These are phyloP conservation scores for Ariolimax columbianus DNA, from an alignment of 2,888 invertebrate genomes.

Conservation along the genomic window DNA sequence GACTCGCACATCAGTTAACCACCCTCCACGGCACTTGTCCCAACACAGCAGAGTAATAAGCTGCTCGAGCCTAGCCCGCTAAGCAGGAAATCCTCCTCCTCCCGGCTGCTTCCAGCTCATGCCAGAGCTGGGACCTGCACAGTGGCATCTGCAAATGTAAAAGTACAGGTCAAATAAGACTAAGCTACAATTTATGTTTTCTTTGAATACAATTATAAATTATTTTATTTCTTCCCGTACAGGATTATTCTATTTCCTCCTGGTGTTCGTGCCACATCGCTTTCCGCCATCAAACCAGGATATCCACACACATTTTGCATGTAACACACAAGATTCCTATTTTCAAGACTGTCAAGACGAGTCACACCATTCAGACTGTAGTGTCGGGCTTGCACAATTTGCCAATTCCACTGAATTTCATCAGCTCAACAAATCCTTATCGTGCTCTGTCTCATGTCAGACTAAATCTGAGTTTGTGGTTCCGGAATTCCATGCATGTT, in stretches of 20 bases:
- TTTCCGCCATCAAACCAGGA: background rate
- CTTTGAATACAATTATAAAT: background rate
- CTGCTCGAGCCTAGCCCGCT: no score
- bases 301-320: conserved; percentile 62
- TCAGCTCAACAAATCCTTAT: background rate
- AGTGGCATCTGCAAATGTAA: no score
- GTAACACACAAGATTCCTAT: conserved; percentile 66
- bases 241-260: conserved; percentile 85
- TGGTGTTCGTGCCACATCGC: conserved; percentile 81
- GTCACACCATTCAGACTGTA: background rate
- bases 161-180: no score
- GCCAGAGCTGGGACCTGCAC: no score
- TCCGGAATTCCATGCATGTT: conserved; percentile 50
- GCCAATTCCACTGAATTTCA: conserved; percentile 9
- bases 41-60: no score
- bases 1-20: no score
- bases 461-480: background rate
- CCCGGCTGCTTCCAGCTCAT: no score
- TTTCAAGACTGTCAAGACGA: conserved; percentile 61
- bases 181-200: no score
- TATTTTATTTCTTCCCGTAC: background rate
- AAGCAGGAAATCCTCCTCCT: no score
- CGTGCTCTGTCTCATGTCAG: conserved; percentile 34
- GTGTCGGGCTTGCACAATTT: conserved; percentile 8
- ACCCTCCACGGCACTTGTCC: no score